Conservation (phyloP, 2,113 vertebrate genomes). For the Natator depressus region DNA sequence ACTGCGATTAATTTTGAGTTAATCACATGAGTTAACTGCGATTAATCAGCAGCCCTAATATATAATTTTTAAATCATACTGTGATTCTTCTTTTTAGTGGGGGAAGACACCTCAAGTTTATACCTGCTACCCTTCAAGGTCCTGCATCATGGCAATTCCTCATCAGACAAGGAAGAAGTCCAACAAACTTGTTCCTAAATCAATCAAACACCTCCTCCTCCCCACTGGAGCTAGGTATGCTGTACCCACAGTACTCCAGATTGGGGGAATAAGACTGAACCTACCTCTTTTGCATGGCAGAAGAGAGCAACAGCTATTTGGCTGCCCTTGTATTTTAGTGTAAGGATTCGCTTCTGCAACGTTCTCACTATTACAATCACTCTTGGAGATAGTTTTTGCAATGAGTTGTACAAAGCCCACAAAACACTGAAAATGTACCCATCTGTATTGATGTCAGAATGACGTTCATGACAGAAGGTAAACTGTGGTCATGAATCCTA, state of each 20-base stretch:
- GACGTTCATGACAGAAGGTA: not conserved
- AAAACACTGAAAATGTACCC: not conserved
- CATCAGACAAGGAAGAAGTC: not conserved
- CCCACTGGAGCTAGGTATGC: fast-evolving
- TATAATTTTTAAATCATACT: not conserved
- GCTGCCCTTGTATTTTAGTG: not conserved
- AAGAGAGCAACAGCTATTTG: not conserved
- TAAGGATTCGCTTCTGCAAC: not conserved
- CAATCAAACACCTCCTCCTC: not conserved
- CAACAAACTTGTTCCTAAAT: not conserved
- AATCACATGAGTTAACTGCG: no score
- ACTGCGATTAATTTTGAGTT: no score
- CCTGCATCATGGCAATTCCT: not conserved
- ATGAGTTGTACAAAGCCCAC: not conserved
- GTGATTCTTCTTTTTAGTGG: not conserved
- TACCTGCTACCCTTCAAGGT: not conserved
- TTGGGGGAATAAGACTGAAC: not conserved
- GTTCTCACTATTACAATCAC: no score
- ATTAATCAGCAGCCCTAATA: no score
- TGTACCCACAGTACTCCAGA: not conserved
- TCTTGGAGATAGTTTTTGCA: not conserved
- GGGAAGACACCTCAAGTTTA: not conserved
- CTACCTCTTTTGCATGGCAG: not conserved
- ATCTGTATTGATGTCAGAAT: not conserved
- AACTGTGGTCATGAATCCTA: not conserved